These are phyloP conservation scores for Camptogramma bilineatum DNA, from an alignment of 2,888 invertebrate genomes.

Conservation along the genomic window DNA sequence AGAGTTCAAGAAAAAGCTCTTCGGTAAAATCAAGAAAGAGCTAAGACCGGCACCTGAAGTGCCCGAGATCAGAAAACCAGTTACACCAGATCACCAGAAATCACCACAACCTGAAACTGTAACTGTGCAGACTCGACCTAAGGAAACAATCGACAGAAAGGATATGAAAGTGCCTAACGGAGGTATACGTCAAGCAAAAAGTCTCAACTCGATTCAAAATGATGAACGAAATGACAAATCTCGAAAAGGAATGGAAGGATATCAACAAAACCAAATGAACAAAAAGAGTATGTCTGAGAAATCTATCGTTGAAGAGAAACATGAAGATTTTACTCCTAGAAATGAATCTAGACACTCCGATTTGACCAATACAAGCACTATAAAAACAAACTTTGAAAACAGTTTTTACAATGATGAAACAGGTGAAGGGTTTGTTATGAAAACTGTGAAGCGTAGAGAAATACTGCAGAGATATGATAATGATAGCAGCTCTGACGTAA, in stretches of 20 bases:
- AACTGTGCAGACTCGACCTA: constrained; percentile 63
- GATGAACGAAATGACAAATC: constrained; percentile 69
- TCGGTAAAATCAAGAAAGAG: constrained; percentile 77
- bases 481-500: constrained; percentile 87
- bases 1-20: constrained; percentile 81
- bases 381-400: constrained; percentile 86
- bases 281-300: constrained; percentile 80
- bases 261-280: constrained; percentile 69
- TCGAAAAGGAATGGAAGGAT: constrained; percentile 61
- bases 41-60: constrained; percentile 74
- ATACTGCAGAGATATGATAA: constrained; percentile 90
- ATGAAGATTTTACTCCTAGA: constrained; percentile 71
- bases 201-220: constrained; percentile 78
- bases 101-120: constrained; percentile 61
- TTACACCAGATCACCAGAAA: constrained; percentile 59
- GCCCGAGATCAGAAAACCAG: constrained; percentile 66
- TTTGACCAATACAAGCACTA: constrained; percentile 80
- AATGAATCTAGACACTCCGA: constrained; percentile 81
- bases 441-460: constrained; percentile 90
- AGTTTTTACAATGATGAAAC: constrained; percentile 88
- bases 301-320: constrained; percentile 75
- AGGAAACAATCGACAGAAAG: constrained; percentile 80
- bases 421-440: constrained; percentile 88
- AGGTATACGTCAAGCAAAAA: constrained; percentile 80
- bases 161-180: constrained; percentile 74